A percentile compares a stretch with the other conserved stretches of the same genome.
Conservation (phyloP, 2,113 vertebrate species). For the Halcyon senegalensis region DNA sequence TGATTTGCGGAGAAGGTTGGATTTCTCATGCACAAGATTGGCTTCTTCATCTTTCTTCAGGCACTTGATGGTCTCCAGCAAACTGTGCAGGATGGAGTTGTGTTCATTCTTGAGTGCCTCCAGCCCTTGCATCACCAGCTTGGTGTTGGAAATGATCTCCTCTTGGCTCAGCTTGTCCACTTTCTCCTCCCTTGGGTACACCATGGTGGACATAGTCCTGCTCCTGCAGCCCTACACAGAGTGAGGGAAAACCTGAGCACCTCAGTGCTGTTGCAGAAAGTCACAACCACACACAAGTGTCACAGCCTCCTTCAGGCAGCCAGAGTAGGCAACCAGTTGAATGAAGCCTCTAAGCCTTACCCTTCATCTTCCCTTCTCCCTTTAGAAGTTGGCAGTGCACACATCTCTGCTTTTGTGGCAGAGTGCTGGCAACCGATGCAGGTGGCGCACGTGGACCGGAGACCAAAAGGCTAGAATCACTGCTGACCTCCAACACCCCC, state of each 20-base stretch:
- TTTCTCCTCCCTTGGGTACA: conserved; percentile 91
- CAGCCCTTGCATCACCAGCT: conserved; percentile 95
- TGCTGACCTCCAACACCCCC: conserved; percentile 22
- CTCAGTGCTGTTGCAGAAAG: not conserved
- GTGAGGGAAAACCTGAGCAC: not conserved
- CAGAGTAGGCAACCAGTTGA: not conserved
- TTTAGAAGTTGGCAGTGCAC: not conserved
- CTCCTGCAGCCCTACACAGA: conserved; percentile 17
- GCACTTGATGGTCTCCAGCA: conserved; percentile 97
- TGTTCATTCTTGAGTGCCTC: conserved; percentile 97
- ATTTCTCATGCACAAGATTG: conserved; percentile 96
- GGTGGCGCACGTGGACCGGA: not conserved
- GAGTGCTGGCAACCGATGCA: not conserved
- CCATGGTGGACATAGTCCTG: conserved; percentile 88
- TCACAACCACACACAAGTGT: not conserved
- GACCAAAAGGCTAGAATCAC: not conserved
- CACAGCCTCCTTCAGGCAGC: not conserved
- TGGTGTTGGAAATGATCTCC: conserved; percentile 97
- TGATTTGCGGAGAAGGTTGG: conserved; percentile 92
- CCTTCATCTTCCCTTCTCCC: not conserved
- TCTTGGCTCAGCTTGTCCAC: conserved; percentile 96
- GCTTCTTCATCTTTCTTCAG: conserved; percentile 98
- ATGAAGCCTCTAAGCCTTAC: not conserved
- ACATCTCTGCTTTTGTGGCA: not conserved
- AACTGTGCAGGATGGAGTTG: conserved; percentile 96